These are phyloP conservation scores for Napeogenes inachia DNA, from an alignment of 2,888 invertebrate species.

Conservation along the genomic window DNA sequence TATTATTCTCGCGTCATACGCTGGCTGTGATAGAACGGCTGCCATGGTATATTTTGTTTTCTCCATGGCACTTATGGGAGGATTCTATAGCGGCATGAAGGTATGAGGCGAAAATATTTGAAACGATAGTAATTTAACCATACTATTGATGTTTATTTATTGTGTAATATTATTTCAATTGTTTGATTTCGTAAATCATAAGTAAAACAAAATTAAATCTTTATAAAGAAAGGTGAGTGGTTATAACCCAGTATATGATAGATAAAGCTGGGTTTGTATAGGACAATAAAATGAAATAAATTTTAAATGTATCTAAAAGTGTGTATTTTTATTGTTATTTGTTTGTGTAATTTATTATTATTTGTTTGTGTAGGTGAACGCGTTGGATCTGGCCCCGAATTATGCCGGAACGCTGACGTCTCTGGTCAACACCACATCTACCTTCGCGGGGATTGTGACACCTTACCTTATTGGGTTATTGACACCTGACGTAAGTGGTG, in stretches of 20 bases:
- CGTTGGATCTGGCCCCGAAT: constrained; percentile 80
- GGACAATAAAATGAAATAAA: too few species aligned
- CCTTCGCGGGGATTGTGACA: constrained; percentile 80
- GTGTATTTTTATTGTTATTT: neutral
- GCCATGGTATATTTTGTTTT: constrained; percentile 78
- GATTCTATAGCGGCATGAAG: constrained; percentile 83
- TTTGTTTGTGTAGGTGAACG: constrained; percentile 70
- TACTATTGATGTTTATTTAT: too few species aligned
- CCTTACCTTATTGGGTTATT: constrained; percentile 80
- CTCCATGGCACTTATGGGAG: constrained; percentile 84
- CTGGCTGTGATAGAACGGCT: constrained; percentile 74
- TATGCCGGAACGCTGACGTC: constrained; percentile 82
- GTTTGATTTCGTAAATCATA: too few species aligned
- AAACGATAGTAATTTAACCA: neutral
- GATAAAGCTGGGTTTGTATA: too few species aligned
- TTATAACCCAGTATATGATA: too few species aligned
- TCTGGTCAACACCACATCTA: constrained; percentile 80
- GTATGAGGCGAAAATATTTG: constrained; percentile 39
- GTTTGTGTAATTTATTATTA: constrained; percentile 15
- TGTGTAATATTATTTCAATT: too few species aligned
- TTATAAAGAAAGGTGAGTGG: too few species aligned
- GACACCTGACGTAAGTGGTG: constrained; percentile 76
- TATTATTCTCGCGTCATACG: constrained; percentile 80
- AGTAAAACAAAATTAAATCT: too few species aligned
- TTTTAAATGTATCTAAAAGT: too few species aligned